Evolutionary conservation across 1,140 invertebrate genomes (phyloP).

Genomic region (Trigoniulus corallinus): DNA sequence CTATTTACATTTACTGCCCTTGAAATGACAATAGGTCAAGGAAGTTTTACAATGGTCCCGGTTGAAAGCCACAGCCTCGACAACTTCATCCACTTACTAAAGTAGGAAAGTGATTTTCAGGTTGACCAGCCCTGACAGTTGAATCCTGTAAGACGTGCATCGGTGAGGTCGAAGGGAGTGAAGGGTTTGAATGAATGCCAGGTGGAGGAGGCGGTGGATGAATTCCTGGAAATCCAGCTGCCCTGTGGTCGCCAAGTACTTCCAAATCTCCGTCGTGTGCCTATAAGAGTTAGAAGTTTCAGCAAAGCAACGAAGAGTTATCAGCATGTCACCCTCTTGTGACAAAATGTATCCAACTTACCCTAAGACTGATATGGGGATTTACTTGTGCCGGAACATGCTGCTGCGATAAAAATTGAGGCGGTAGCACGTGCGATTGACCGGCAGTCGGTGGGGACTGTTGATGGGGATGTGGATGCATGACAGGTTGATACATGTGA

Average conservation of each 20-base stretch:
- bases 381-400: constrained; percentile 13
- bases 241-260: constrained; percentile 15
- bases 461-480: constrained; percentile 32
- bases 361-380: no score
- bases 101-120: constrained; percentile 21
- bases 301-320: not conserved
- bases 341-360: no score
- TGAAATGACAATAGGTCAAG: no score
- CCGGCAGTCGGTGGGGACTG: constrained; percentile 12
- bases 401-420: constrained; percentile 3
- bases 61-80: no score
- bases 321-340: no score
- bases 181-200: not conserved
- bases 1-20: no score
- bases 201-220: constrained; percentile 6
- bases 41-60: no score
- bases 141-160: constrained; percentile 23
- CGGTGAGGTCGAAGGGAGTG: constrained; percentile 11
- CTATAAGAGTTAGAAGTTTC: constrained; percentile 7
- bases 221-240: constrained; percentile 10
- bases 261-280: constrained; percentile 20
- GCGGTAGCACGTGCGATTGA: constrained; percentile 6
- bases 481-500: constrained; percentile 20
- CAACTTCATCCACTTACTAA: constrained; percentile 3
- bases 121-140: constrained; percentile 21